These are phyloP conservation scores for Lacerta bilineata DNA, from an alignment of 2,797 vertebrate species.

Conservation along the genomic window DNA sequence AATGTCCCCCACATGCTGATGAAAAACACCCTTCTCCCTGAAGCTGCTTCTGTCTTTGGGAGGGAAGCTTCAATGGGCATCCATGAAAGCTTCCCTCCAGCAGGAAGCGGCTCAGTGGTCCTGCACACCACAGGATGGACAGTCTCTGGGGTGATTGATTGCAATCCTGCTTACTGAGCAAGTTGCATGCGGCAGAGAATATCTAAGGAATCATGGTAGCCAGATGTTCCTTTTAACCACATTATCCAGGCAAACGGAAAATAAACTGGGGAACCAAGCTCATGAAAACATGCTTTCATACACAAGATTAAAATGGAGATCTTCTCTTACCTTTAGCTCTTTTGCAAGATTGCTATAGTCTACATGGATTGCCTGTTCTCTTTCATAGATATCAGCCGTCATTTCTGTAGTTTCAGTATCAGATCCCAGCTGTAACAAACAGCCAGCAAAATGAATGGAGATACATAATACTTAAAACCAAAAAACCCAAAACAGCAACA, in stretches of 20 bases:
- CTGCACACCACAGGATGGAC: background rate
- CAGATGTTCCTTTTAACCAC: background rate
- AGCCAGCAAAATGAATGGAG: background rate
- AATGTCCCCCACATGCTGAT: background rate
- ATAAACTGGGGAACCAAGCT: background rate
- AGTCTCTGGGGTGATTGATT: background rate
- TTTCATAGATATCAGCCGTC: conserved; percentile 83
- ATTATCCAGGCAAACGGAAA: background rate
- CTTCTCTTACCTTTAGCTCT: conserved; percentile 81
- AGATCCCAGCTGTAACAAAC: conserved; percentile 81
- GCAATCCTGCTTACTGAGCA: too few species aligned
- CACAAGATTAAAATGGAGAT: background rate
- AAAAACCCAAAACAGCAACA: background rate
- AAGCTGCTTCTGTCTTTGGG: background rate
- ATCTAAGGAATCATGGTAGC: background rate
- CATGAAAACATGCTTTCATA: background rate
- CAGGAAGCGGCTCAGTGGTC: background rate
- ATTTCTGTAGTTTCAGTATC: conserved; percentile 78
- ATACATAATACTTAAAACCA: background rate
- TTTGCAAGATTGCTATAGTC: conserved; percentile 86
- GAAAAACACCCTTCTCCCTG: background rate
- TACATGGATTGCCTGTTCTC: conserved; percentile 85
- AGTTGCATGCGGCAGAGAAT: background rate
- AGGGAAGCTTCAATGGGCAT: background rate
- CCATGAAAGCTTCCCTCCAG: background rate